Evolutionary conservation across 2,888 invertebrate genomes (phyloP).

Genomic region (Pachydiplax longipennis): DNA sequence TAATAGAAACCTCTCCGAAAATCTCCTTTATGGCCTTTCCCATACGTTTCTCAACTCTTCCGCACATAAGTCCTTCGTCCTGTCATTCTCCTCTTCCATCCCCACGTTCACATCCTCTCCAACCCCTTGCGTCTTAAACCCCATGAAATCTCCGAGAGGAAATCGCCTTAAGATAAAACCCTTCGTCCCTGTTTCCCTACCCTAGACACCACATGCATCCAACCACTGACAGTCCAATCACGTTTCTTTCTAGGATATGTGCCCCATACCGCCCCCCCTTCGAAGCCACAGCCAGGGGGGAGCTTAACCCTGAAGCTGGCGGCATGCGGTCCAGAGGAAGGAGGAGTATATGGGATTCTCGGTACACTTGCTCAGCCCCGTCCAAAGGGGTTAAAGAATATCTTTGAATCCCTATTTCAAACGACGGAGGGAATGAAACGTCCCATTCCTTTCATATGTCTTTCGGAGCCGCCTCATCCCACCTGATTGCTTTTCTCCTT

Average conservation of each 20-base stretch:
- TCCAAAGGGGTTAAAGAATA: background rate
- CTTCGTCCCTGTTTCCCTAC: background rate
- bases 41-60: background rate
- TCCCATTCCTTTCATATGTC: background rate
- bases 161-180: background rate
- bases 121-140: background rate
- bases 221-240: background rate
- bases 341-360: background rate
- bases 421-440: background rate
- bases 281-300: background rate
- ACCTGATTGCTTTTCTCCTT: constrained; percentile 2
- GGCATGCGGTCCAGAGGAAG: background rate
- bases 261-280: background rate
- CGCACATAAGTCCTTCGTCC: background rate
- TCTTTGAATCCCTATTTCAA: background rate
- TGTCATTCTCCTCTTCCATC: background rate
- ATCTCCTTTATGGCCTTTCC: too few relatives aligned
- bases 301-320: background rate
- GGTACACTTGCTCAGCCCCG: background rate
- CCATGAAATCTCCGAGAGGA: background rate
- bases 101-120: background rate
- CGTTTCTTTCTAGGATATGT: background rate
- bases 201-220: background rate
- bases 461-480: background rate
- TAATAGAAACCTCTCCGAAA: too few relatives aligned